Conservation (phyloP, 64 coral and sea anemone genomes). For the Stylophora pistillata region DNA sequence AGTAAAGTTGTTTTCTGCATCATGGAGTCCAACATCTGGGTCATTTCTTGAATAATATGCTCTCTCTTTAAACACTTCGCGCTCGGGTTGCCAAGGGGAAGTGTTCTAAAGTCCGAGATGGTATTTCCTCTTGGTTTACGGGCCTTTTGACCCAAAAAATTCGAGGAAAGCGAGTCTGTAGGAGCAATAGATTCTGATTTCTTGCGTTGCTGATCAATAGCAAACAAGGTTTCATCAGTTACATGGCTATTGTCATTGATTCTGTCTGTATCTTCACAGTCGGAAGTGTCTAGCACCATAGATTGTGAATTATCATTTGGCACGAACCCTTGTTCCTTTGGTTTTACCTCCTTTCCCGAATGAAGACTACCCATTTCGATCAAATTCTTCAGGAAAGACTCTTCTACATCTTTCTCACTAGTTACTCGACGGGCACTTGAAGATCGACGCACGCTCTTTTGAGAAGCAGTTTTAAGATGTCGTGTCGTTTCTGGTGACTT, state of each 20-base stretch:
- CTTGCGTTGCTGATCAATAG: not conserved
- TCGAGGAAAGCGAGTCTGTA: not conserved
- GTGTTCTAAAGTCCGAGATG: not conserved
- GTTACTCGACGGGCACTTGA: not conserved
- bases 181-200: not conserved
- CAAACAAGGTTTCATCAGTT: not conserved
- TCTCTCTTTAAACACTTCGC: not conserved
- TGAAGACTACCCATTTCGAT: not conserved
- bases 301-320: not conserved
- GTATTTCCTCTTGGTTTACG: not conserved
- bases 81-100: not conserved
- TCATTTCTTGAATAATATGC: conserved; percentile 66
- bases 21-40: conserved; percentile 69
- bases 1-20: conserved; percentile 45
- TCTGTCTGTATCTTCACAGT: conserved; percentile 1
- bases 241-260: not conserved
- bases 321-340: not conserved
- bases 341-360: not conserved
- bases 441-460: not conserved
- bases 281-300: not conserved
- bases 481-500: conserved; percentile 48
- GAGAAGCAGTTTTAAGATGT: conserved; percentile 13
- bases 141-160: not conserved
- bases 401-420: not conserved
- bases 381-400: not conserved